Evolutionary conservation across 2,888 invertebrate genomes (phyloP), one percentile per base, ranked within the genome.

Genomic region (Synergus japonicus): DNA sequence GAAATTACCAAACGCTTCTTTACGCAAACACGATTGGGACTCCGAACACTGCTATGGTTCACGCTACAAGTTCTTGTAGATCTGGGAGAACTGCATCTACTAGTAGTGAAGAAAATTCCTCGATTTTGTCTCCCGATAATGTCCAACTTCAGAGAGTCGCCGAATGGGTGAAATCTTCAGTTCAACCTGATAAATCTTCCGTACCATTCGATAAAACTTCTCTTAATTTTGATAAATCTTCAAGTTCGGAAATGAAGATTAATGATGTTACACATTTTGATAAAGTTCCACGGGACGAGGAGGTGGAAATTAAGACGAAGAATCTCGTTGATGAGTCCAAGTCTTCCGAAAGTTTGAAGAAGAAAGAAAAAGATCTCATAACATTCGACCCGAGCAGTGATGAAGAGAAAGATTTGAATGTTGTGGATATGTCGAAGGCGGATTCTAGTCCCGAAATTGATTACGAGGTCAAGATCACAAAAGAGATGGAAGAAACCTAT

Each of bases 1-100:
- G 96, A 85, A 95, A 95, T 66, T 94, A 95, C 44, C 95, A 96
- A 15, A 96, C 96, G 0, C 95, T 97, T 49, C 92, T 97, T 63
- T 97, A 96, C 86, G 95, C 95, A 41, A 92, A 90, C 64, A 88
- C 88, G 1, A 84, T 77, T 65, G 89, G 84, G 43, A 86, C 87
- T 54, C 87, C 90, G 9, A 91, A 86, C 66, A 88, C 90, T 4
- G 90, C 90, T 7, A 80, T 91, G 64, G 91, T 92, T 2, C 92
- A 92, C 77, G 79, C 87, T 0, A 89, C 88, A 4, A 91, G 91
- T 78, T 83, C 89, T 0, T 69, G 80, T 10, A 37, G 54, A n/a
- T 73, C 73, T 10, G 89, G 85, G 12, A 88, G 89, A 78, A 90
- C 92, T 0, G 85, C 84, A 9, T 91, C 92, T 4, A 88, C 87